phyloP scores from a whole-genome alignment of 1,140 invertebrate species.

The Hermetia illucens region DNA sequence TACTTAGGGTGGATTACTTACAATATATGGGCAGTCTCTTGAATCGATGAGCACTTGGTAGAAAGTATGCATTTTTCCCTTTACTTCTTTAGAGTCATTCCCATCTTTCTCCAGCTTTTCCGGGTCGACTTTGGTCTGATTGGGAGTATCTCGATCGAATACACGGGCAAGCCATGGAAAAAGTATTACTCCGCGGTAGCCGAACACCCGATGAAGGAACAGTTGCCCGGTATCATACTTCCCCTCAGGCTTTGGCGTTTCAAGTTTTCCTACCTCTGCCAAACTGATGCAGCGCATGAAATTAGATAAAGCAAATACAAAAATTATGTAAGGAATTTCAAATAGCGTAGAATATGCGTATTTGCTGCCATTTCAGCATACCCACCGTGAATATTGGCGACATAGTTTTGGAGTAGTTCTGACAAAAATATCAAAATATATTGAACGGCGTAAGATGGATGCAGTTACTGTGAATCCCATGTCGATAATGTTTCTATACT shows the following conservation, averaged over 20 bases:
- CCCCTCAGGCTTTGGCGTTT: conserved; percentile 68
- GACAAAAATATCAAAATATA: background rate
- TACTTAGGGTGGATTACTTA: conserved; percentile 36
- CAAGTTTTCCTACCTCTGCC: conserved; percentile 44
- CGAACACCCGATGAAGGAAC: conserved; percentile 89
- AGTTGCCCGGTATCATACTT: conserved; percentile 92
- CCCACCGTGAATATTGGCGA: background rate
- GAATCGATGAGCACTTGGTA: conserved; percentile 95
- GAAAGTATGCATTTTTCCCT: conserved; percentile 82
- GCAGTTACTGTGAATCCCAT: background rate
- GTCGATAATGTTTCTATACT: background rate
- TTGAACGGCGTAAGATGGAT: background rate
- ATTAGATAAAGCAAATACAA: conserved; percentile 12
- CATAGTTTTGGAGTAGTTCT: background rate
- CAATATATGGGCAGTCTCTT: conserved; percentile 89
- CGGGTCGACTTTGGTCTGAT: conserved; percentile 11
- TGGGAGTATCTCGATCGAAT: conserved; percentile 77
- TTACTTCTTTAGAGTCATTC: conserved; percentile 63
- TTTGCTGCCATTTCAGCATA: background rate
- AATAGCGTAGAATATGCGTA: background rate
- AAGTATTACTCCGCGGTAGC: conserved; percentile 86
- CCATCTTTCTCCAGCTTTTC: conserved; percentile 8
- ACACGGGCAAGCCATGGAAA: conserved; percentile 92
- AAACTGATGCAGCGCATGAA: no score
- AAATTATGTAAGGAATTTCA: conserved; percentile 1